phyloP scores from a whole-genome alignment of 2,888 invertebrate genomes.

The Drosophila diplacantha region DNA sequence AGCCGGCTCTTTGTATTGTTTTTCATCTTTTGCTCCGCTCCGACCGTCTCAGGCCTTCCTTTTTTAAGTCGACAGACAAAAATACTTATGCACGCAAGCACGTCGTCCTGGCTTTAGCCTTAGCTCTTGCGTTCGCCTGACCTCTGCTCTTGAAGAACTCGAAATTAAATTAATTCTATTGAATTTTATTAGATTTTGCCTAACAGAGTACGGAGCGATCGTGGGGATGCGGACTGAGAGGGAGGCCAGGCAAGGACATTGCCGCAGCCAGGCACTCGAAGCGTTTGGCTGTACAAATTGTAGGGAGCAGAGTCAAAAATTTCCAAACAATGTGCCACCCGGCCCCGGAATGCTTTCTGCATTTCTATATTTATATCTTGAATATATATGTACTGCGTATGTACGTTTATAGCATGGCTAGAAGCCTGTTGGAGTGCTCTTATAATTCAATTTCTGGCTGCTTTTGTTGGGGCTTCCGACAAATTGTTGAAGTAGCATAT shows the following conservation, averaged over 20 bases:
- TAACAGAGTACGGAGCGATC: conserved; percentile 46
- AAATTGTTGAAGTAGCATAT: conserved; percentile 51
- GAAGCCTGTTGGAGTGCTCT: conserved; percentile 26
- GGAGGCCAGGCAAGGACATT: conserved; percentile 33
- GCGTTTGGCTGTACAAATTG: conserved; percentile 34
- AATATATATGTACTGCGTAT: conserved; percentile 8
- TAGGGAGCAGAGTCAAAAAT: conserved; percentile 38
- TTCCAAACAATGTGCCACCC: conserved; percentile 16
- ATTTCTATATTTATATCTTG: conserved; percentile 25
- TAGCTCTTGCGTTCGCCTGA: conserved; percentile 13
- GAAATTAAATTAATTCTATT: conserved; percentile 69
- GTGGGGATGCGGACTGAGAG: not conserved
- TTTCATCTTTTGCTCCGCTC: conserved; percentile 26
- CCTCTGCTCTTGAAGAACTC: conserved; percentile 58
- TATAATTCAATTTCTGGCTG: conserved; percentile 61
- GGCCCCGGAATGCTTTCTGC: conserved; percentile 25
- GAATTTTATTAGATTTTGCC: conserved; percentile 62
- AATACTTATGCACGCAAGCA: conserved; percentile 48
- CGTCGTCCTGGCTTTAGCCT: conserved; percentile 38
- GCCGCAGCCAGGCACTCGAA: conserved; percentile 35
- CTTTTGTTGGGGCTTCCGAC: conserved; percentile 37
- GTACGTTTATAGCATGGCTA: conserved; percentile 1
- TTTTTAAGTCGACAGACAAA: conserved; percentile 22
- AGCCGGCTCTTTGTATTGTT: conserved; percentile 43
- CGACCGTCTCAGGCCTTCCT: not conserved